Percentiles rank a stretch among this genome's conserved stretches.
phyloP scores from a whole-genome alignment of 2,888 invertebrate species.

The Pseudolycoriella hygida region DNA sequence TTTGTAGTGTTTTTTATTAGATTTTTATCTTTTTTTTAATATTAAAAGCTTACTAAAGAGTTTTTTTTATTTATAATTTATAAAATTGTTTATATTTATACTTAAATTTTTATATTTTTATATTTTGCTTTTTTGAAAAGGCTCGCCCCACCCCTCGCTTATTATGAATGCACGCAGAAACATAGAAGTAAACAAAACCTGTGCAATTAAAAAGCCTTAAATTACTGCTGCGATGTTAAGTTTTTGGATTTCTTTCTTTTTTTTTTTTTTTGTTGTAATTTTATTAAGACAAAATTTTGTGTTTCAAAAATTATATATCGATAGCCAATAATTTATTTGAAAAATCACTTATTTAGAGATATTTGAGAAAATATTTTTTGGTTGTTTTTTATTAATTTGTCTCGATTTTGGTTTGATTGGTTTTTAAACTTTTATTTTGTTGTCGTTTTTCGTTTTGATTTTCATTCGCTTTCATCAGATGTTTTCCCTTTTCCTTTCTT shows the following conservation, averaged over 20 bases:
- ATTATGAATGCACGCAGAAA: constrained; percentile 29
- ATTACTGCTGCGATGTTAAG: constrained; percentile 9
- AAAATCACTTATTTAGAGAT: constrained; percentile 1
- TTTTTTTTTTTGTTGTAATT: constrained; percentile 1
- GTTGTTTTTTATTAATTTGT: neutral
- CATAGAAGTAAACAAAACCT: constrained; percentile 6
- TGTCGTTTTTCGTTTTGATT: neutral
- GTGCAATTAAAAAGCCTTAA: constrained; percentile 14
- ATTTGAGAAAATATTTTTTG: neutral
- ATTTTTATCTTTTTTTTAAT: neutral
- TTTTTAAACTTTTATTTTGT: neutral
- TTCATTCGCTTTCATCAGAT: neutral
- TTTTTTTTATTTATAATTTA: constrained; percentile 1
- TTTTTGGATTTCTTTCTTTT: constrained; percentile 1
- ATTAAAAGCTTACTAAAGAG: neutral
- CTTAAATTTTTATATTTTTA: constrained; percentile 6
- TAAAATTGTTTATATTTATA: constrained; percentile 6
- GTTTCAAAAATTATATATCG: neutral
- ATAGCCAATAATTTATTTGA: constrained; percentile 2
- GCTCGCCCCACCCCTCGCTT: constrained; percentile 28
- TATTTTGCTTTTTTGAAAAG: constrained; percentile 9
- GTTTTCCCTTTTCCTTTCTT: neutral
- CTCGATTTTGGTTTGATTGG: neutral
- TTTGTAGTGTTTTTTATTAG: neutral
- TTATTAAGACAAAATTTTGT: neutral